Conservation (phyloP, 2,113 vertebrate species). For the Sturnus vulgaris region DNA sequence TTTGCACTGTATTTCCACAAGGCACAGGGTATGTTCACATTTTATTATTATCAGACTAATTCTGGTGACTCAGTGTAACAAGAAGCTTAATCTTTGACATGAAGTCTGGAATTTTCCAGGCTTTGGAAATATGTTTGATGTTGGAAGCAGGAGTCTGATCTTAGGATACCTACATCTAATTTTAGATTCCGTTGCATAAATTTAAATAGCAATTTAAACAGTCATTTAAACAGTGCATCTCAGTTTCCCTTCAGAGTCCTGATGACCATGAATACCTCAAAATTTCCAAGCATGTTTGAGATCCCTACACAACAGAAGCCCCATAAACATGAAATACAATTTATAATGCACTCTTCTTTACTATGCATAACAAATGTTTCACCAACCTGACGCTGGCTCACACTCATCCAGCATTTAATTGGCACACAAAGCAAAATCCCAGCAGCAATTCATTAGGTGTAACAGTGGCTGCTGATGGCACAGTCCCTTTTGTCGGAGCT, state of each 20-base stretch:
- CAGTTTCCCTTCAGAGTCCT: not conserved
- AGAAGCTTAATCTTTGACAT: not conserved
- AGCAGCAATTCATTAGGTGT: not conserved
- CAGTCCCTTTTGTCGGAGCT: not conserved
- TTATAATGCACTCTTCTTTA: not conserved
- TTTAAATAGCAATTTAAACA: not conserved
- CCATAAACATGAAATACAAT: not conserved
- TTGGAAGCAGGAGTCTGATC: not conserved
- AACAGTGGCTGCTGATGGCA: not conserved
- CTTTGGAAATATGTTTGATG: not conserved
- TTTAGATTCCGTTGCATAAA: not conserved
- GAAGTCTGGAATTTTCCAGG: not conserved
- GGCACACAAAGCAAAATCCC: not conserved
- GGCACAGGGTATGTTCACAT: accelerated
- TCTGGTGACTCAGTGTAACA: not conserved
- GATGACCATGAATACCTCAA: accelerated
- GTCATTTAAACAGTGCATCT: not conserved
- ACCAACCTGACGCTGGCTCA: not conserved
- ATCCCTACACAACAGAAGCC: not conserved
- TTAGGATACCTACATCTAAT: not conserved
- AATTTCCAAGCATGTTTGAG: not conserved
- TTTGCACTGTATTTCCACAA: not conserved
- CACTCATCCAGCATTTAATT: not conserved
- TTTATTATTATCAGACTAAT: not conserved
- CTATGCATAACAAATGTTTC: not conserved